Evolutionary conservation across 2,113 vertebrate genomes (phyloP).

Genomic region (Ceratotherium simum): DNA sequence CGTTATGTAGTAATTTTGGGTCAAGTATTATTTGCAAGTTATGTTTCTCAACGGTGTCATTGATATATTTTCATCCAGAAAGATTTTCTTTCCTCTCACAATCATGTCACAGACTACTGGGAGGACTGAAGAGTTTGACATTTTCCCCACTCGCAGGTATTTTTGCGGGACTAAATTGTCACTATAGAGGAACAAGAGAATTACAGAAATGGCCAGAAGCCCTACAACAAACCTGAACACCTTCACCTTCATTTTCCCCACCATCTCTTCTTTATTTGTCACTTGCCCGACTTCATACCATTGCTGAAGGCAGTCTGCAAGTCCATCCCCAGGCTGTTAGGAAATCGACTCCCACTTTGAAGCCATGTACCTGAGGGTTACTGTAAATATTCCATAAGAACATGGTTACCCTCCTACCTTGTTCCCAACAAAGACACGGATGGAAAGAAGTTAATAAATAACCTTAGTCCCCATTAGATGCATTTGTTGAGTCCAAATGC

Average conservation of each 20-base stretch:
- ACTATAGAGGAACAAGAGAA: neutral
- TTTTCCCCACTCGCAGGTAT: neutral
- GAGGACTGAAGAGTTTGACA: neutral
- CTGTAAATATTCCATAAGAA: too few species aligned
- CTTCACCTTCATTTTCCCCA: neutral
- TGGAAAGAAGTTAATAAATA: too few species aligned
- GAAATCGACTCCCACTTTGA: neutral
- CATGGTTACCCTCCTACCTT: too few species aligned
- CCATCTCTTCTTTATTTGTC: neutral
- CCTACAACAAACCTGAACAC: neutral
- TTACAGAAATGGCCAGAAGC: neutral
- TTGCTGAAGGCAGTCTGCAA: neutral
- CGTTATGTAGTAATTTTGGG: conserved; percentile 54
- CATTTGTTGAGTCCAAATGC: too few species aligned
- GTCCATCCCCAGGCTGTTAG: neutral
- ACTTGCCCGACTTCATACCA: neutral
- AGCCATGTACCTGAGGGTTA: too few species aligned
- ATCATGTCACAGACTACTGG: neutral
- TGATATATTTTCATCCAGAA: neutral
- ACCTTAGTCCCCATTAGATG: too few species aligned
- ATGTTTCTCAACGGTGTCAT: neutral
- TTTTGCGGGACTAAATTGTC: neutral
- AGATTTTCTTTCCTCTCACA: neutral
- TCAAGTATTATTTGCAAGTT: conserved; percentile 2
- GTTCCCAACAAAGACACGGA: too few species aligned